phyloP scores from a whole-genome alignment of 2,113 vertebrate species.

The Mustelus asterias region DNA sequence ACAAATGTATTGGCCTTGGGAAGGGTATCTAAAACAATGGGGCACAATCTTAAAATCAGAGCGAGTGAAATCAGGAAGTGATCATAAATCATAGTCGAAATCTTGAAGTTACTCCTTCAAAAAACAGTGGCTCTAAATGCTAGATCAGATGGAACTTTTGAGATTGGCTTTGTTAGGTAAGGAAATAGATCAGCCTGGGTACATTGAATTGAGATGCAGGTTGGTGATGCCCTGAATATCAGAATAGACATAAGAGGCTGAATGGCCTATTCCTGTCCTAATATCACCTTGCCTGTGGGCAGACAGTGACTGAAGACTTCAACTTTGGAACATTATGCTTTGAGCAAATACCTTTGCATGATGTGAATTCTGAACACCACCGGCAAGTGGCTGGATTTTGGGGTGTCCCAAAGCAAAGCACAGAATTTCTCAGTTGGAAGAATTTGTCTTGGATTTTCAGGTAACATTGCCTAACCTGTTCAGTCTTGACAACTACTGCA shows the following conservation, averaged over 20 bases:
- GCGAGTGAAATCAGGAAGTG: neutral
- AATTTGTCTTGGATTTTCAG: neutral
- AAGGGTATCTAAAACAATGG: neutral
- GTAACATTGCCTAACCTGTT: neutral
- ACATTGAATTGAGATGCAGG: neutral
- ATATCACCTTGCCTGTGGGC: neutral
- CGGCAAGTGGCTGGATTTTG: neutral
- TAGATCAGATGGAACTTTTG: neutral
- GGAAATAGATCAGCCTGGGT: neutral
- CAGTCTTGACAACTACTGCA: too few species aligned
- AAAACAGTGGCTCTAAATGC: neutral
- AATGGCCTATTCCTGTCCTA: neutral
- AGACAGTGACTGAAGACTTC: neutral
- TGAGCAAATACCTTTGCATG: neutral
- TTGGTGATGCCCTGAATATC: neutral
- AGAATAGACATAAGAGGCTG: neutral
- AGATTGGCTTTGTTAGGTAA: neutral
- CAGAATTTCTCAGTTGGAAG: neutral
- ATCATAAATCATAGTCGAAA: neutral
- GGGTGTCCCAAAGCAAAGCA: neutral
- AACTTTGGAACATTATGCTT: neutral
- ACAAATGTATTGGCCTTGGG: too few species aligned
- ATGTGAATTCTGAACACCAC: neutral
- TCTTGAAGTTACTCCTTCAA: neutral
- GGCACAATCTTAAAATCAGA: neutral